Evolutionary conservation across 1,140 invertebrate genomes (phyloP).

Genomic region (Danaus melanippus): DNA sequence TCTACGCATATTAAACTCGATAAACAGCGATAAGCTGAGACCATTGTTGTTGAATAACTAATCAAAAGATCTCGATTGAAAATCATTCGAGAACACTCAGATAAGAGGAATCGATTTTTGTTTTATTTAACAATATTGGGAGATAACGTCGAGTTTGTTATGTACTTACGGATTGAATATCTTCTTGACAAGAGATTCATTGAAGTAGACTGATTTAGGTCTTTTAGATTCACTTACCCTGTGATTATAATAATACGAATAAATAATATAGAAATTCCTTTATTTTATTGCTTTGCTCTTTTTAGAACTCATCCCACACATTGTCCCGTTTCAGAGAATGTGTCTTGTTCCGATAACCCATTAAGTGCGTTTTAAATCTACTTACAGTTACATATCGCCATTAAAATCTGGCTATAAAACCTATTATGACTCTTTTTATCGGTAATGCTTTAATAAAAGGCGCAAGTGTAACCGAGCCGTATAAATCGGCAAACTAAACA

Average conservation of each 20-base stretch:
- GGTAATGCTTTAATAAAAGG: conserved; percentile 69
- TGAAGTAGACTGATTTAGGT: too few species aligned
- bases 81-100: conserved; percentile 37
- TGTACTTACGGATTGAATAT: too few species aligned
- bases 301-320: too few species aligned
- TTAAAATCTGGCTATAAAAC: conserved; percentile 67
- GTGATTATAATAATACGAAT: too few species aligned
- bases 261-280: too few species aligned
- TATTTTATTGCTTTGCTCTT: too few species aligned
- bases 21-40: conserved; percentile 54
- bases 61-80: conserved; percentile 63
- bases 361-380: conserved; percentile 42
- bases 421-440: conserved; percentile 68
- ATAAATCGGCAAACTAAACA: conserved; percentile 71
- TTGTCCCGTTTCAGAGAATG: neutral
- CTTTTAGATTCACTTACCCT: too few species aligned
- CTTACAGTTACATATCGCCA: conserved; percentile 45
- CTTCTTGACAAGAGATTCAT: too few species aligned
- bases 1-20: conserved; percentile 66
- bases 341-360: conserved; percentile 22
- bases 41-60: conserved; percentile 59
- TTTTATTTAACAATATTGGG: conserved; percentile 1
- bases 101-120: conserved; percentile 20
- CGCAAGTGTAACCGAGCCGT: conserved; percentile 69
- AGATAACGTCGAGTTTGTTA: conserved; percentile 4